Evolutionary conservation across 2,888 invertebrate genomes (phyloP), one percentile per base, ranked within the genome.

Genomic region (Coecobrya sp.): DNA sequence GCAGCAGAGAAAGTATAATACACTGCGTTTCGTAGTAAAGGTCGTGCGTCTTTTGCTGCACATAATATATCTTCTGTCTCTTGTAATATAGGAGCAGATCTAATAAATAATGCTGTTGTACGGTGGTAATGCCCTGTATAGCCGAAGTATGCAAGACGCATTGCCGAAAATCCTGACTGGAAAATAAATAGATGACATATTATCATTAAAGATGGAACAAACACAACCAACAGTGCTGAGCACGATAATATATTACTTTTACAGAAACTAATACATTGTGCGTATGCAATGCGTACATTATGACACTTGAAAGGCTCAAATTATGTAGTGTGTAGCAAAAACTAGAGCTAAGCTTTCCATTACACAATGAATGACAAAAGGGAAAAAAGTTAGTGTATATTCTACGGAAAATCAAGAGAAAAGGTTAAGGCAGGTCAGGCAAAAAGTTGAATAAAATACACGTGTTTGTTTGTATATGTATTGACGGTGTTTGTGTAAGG

Each of bases 111-210:
- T 30, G n/a, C 55, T 19, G 73, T 22, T 8, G 36, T 42, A 16
- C 19, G 11, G 7, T 19, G 22, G 52, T 25, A 22, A 5, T 19
- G 36, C 11, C 4, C 4, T 27, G 49, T 49, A 76, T 1, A 8
- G 52, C 27, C 10, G 55, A 27, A 7, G 59, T 22, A 59, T 16
- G 8, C 27, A 59, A 87, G 59, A 79, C 16, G n/a, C 59, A 59
- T 62, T 42, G 19, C 73, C 59, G 7, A 45, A 45, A 73, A 89
- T 25, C 82, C 19, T 62, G 76, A 73, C 62, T 90, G 70, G 70
- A 82, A 79, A 91, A 91, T 91, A 91, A 91, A 91, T 86, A 91
- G 86, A 86, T 86, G 86, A 84, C 91, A 91, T 91, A 91, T 79
- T 91, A 87, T 87, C 86, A 82, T 86, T 81, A 81, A 86, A 86